Evolutionary conservation across 2,888 invertebrate genomes (phyloP).

Genomic region (Ypsolopha scabrella): DNA sequence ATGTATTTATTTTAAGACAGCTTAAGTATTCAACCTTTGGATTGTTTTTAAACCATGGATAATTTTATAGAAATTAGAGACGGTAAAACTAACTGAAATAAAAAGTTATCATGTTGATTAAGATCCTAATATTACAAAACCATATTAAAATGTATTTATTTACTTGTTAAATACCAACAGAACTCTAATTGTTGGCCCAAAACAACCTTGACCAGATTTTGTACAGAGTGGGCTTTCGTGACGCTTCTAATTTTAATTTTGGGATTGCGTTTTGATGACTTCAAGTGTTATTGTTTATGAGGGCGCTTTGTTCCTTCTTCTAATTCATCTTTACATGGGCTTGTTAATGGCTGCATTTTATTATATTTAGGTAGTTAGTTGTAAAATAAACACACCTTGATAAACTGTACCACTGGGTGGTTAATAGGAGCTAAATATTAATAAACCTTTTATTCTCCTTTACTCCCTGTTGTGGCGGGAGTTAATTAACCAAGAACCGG

Average conservation of each 20-base stretch:
- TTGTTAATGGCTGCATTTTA: not conserved
- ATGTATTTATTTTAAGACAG: too few species aligned
- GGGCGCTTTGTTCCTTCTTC: not conserved
- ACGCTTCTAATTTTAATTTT: not conserved
- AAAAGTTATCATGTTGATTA: too few species aligned
- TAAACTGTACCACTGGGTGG: too few species aligned
- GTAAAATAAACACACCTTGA: too few species aligned
- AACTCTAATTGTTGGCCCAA: too few species aligned
- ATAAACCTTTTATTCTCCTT: too few species aligned
- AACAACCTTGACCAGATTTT: not conserved
- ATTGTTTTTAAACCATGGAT: too few species aligned
- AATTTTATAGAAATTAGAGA: too few species aligned
- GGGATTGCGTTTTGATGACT: not conserved
- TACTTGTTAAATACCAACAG: not conserved
- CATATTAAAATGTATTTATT: not conserved
- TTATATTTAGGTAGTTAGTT: not conserved
- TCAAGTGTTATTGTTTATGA: not conserved
- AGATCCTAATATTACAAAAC: too few species aligned
- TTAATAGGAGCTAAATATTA: too few species aligned
- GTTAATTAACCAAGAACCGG: conserved; percentile 57
- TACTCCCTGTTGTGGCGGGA: conserved; percentile 12
- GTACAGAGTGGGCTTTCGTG: not conserved
- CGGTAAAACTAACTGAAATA: too few species aligned
- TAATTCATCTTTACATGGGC: not conserved
- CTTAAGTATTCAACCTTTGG: too few species aligned